A percentile compares a stretch with the other conserved stretches of the same genome.
Evolutionary conservation across 2,113 vertebrate genomes (phyloP).

Genomic region (Rutilus rutilus): DNA sequence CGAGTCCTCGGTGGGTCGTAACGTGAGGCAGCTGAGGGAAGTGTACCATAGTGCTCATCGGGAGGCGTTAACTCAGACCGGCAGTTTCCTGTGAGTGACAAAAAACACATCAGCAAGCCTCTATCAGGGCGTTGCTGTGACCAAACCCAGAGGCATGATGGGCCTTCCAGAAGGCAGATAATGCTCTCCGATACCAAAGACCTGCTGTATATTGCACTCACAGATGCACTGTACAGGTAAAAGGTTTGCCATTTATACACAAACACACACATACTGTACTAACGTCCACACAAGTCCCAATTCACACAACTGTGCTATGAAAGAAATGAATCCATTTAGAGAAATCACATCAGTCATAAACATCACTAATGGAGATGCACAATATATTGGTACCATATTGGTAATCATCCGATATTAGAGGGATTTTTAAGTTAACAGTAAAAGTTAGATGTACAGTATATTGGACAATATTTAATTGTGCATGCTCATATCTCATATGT

Average conservation of each 20-base stretch:
- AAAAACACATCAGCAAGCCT: slow-evolving; percentile 74
- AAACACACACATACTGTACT: neutral
- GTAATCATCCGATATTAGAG: neutral
- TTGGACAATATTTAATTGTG: neutral
- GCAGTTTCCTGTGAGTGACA: slow-evolving; percentile 92
- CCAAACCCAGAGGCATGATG: slow-evolving; percentile 74
- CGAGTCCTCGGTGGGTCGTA: slow-evolving; percentile 89
- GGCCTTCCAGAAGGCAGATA: slow-evolving; percentile 78
- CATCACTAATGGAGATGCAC: neutral
- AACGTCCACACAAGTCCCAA: neutral
- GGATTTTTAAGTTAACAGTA: neutral
- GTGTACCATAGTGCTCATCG: slow-evolving; percentile 91
- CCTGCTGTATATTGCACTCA: slow-evolving; percentile 85
- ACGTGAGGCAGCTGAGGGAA: slow-evolving; percentile 91
- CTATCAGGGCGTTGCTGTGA: slow-evolving; percentile 64
- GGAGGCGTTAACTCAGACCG: slow-evolving; percentile 89
- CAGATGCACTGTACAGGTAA: slow-evolving; percentile 52
- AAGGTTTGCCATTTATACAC: neutral
- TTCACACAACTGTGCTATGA: neutral
- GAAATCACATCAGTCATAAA: neutral
- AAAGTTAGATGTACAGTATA: neutral
- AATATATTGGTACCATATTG: neutral
- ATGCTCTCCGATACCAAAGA: slow-evolving; percentile 87
- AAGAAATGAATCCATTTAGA: neutral
- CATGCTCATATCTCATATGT: neutral